Base-by-base conservation (phyloP, 2,888 invertebrate genomes). In the Pasiphila rectangulata region DNA sequence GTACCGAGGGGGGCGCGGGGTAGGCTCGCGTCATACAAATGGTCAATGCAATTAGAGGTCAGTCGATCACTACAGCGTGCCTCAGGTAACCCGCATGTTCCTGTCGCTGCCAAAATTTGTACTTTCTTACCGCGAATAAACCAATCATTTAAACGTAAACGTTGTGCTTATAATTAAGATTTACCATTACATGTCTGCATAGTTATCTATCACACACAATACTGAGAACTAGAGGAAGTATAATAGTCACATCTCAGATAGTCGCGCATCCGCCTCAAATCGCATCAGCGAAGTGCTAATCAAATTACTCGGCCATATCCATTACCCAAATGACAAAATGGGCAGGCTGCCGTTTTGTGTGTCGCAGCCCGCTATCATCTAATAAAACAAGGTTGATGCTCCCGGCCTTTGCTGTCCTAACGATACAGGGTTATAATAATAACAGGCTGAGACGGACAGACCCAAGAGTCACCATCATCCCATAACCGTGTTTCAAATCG, bases 321-420 rank as follows among this genome's bases (percentile, higher is more conserved):
- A 57, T 62, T 60, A 56, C 49, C 39, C n/a, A 44, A 54, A 60
- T 47, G 55, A 60, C 45, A 55, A 57, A 57, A 56, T 55, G 58
- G 58, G 46, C 30, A 41, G 44, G 44, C 44, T 48, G 50, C 53
- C 61, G 61, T 62, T 66, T 59, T 52, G 53, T 47, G 51, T 56
- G 55, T 56, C 35, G 32, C 64, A 69, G 32, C 17, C 32, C 27
- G 27, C 13, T 17, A 72, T 70, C 68, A 68, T 69, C 54, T 59
- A 63, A 69, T 68, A 56, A 55, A 66, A 53, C 62, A 59, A 61
- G 72, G 70, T 72, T 68, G 61, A 63, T 72, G 67, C 63, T 59
- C 66, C 60, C 62, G 47, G 40, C 42, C 47, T 15, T 27, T 45
- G 41, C 56, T 44, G 21, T 34, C 45, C 46, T 35, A 40, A 52